Evolutionary conservation across 2,797 vertebrate species (phyloP), one percentile per base, ranked within the genome.

Genomic region (Sebastes taczanowskii): DNA sequence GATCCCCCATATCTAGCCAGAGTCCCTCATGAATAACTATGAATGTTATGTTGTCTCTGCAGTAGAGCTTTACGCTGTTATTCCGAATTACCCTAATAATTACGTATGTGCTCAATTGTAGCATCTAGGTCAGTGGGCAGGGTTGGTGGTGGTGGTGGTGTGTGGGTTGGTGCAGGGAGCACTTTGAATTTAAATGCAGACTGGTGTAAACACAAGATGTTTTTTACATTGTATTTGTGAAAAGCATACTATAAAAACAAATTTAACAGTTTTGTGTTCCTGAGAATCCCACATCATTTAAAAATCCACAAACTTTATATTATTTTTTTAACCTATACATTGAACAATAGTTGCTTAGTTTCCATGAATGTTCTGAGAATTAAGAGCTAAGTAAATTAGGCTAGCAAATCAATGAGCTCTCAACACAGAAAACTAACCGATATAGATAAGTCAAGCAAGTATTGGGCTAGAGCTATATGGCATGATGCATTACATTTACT

Each of bases 1-100:
- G 58, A 83, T 81, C 70, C 62, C 11, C 30, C 35, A 85, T 73
- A 84, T 90, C 73, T 73, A 60, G 68, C 35, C 49, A 58, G 27
- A 65, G 23, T 78, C 61, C 34, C 60, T 83, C 79, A 79, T 86
- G 74, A 89, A 89, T 86, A 88, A 85, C 42, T 82, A 74, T 74
- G 32, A 80, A 73, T 84, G 78, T 60, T 83, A 56, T 82, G 22
- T 77, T 81, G 65, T 77, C 62, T 80, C 62, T 65, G 69, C 81
- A 63, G 78, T 3, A 61, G 35, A 79, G 64, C 74, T 86, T 84
- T 81, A 78, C 65, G 52, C 72, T 71, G 38, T 73, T 76, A 62
- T 69, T 82, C 61, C 7, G 8, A 85, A 56, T 80, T 72, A 56
- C 75, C 49, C 34, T 53, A 61, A 77, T 82, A 75, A 85, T 87